Evolutionary conservation across 2,888 invertebrate species (phyloP).

Genomic region (Melolontha melolontha): DNA sequence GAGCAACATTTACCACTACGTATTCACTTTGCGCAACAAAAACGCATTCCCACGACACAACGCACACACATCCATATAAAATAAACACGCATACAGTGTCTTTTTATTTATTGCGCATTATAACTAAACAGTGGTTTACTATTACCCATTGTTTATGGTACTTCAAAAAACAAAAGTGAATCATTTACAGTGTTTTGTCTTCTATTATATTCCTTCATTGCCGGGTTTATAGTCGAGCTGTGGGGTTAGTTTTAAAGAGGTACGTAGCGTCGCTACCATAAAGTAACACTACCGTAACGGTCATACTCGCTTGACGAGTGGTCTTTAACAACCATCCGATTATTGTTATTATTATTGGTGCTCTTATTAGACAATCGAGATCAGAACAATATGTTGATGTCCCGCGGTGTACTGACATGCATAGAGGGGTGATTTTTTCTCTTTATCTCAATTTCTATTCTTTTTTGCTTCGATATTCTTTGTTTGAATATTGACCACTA

Average conservation of each 20-base stretch:
- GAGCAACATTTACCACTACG: constrained; percentile 2
- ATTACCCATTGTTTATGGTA: constrained; percentile 64
- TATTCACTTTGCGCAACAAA: not conserved
- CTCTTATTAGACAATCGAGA: constrained; percentile 49
- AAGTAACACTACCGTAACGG: constrained; percentile 17
- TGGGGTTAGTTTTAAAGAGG: constrained; percentile 27
- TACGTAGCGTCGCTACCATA: not conserved
- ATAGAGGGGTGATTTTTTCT: constrained; percentile 48
- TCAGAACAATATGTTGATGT: constrained; percentile 55
- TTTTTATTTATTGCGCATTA: constrained; percentile 60
- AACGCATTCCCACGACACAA: constrained; percentile 59
- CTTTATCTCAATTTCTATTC: constrained; percentile 4
- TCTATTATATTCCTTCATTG: constrained; percentile 55
- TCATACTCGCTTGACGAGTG: constrained; percentile 23
- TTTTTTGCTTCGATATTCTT: not conserved
- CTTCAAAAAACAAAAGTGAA: constrained; percentile 65
- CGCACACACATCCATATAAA: constrained; percentile 45
- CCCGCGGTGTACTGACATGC: constrained; percentile 54
- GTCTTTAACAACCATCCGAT: constrained; percentile 27
- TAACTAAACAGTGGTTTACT: constrained; percentile 64
- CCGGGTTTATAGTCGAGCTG: constrained; percentile 45
- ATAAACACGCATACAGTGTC: not conserved
- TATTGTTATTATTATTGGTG: constrained; percentile 45
- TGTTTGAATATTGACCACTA: constrained; percentile 57
- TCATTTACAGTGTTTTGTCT: constrained; percentile 64